A percentile compares a stretch with the other conserved stretches of the same genome.
Conservation (phyloP, 2,113 vertebrate genomes). For the Gnathonemus longibarbis region DNA sequence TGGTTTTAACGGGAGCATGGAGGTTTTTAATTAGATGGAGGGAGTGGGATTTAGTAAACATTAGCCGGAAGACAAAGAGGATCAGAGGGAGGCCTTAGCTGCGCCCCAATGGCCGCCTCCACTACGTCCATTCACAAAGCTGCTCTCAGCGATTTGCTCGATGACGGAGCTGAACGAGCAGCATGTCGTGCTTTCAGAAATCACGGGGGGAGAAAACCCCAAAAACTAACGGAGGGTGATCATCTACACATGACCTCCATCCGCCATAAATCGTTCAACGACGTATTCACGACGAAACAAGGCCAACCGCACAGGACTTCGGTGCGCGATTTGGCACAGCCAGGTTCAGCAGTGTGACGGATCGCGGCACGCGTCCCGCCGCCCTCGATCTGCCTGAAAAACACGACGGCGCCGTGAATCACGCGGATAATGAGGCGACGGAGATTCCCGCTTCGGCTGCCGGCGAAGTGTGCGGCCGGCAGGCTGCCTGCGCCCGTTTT, state of each 20-base stretch:
- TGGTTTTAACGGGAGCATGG: background rate
- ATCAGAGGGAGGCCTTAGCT: background rate
- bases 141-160: too few species aligned
- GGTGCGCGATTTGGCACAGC: background rate
- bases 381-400: conserved; percentile 49
- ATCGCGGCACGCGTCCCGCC: background rate
- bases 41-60: background rate
- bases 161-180: background rate
- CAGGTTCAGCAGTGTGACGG: too few species aligned
- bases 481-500: background rate
- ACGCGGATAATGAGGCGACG: conserved; percentile 36
- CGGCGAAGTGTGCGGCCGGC: background rate
- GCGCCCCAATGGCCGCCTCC: background rate
- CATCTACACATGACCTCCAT: background rate
- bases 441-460: background rate
- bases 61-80: background rate
- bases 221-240: background rate
- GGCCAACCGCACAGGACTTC: background rate
- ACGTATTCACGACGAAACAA: background rate
- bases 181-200: background rate
- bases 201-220: background rate
- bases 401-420: conserved; percentile 53
- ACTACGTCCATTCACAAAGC: background rate
- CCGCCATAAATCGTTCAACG: background rate
- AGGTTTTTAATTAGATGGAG: background rate